Evolutionary conservation across 2,113 vertebrate species (phyloP), one percentile per base, ranked within the genome.

Genomic region (Neodon shergylaensis): DNA sequence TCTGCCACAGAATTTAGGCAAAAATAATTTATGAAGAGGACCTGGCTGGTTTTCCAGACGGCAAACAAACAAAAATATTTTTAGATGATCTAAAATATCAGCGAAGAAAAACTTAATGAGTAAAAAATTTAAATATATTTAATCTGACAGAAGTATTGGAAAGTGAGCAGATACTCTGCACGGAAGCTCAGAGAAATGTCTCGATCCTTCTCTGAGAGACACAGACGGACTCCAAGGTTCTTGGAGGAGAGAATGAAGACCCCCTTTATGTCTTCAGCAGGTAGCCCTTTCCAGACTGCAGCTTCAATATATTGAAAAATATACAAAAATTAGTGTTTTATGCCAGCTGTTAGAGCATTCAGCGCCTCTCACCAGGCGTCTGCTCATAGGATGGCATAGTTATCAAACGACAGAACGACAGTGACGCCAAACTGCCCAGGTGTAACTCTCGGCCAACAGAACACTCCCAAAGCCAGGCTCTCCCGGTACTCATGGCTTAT

Each of bases 111-210:
- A 90, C 42, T 52, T 82, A 77, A 72, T 72, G n/a, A 66, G 88
- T 82, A 70, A n/a, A 54, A n/a, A 54, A 5, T 47, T 87, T 90
- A 84, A 66, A 76, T 65, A 52, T 63, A 65, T 94, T 68, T 95
- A 85, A 84, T 84, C 63, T 95, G 12, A 89, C n/a, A 58, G 16
- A 94, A 97, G 72, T 68, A 82, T 68, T 47, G 42, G n/a, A 1
- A 87, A 90, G 74, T 54, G 70, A 52, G 21, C 47, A 78, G 47
- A 16, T 33, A 36, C 77, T 79, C 28, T 79, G 49, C 77, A 22
- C 2, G 52, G 77, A n/a, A n/a, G 10, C 9, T 36, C 28, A 52
- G 47, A 77, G 44, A 79, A 79, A 79, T 36, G 47, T 52, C 19
- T 19, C 54, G 33, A 22, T 54, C 49, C 5, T 79, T 79, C 52